Evolutionary conservation across 2,797 vertebrate species (phyloP).

Genomic region (Cephalopachus bancanus): DNA sequence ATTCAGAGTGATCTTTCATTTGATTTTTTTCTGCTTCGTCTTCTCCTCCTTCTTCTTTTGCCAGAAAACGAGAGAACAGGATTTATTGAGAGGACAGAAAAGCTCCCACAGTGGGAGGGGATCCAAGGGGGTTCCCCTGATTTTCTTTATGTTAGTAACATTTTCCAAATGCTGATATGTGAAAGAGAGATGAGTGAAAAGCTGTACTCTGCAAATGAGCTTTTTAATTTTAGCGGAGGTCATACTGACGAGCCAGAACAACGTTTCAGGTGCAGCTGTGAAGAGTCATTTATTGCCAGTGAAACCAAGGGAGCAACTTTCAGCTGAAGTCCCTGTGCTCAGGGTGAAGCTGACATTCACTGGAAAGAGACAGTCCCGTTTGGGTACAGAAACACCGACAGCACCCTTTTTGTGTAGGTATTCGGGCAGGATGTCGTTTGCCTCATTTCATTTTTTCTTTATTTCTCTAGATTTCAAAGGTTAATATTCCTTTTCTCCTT

Average conservation of each 20-base stretch:
- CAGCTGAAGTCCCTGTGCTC: accelerated
- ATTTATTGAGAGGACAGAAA: no score
- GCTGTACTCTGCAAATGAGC: background rate
- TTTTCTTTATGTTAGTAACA: background rate
- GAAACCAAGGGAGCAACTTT: background rate
- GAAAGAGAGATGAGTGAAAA: background rate
- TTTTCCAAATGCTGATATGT: background rate
- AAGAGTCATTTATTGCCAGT: background rate
- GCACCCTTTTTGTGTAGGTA: background rate
- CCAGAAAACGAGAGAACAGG: no score
- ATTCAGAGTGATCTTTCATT: background rate
- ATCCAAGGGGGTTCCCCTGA: background rate
- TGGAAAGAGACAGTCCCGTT: background rate
- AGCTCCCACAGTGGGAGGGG: no score
- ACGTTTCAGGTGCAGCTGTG: background rate
- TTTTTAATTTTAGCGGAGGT: background rate
- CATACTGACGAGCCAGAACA: background rate
- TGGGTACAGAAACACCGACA: background rate
- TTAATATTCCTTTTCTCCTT: background rate
- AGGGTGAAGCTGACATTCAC: background rate
- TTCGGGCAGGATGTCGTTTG: background rate
- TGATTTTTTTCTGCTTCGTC: background rate
- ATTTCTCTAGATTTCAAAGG: background rate
- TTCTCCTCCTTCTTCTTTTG: no score
- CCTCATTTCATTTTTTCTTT: background rate